A percentile compares a stretch with the other conserved stretches of the same genome.
These are phyloP conservation scores for Leucophenga maculata DNA, from an alignment of 2,888 invertebrate genomes.

Conservation along the genomic window DNA sequence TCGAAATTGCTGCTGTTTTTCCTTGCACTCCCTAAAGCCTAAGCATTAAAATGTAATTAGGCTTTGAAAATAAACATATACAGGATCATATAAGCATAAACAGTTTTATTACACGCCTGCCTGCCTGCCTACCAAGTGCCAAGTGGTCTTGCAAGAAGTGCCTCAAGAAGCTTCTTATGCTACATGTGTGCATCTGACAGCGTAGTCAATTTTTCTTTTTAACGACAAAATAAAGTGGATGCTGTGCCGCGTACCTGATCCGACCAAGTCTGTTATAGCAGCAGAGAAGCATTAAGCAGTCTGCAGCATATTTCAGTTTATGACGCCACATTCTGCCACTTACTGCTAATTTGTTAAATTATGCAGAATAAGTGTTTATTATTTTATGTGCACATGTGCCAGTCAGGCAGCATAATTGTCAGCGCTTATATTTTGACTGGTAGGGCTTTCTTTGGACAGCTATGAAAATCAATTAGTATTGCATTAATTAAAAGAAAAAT, in stretches of 20 bases:
- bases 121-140: too few relatives aligned
- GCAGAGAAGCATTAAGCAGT: too few relatives aligned
- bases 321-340: neutral
- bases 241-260: conserved; percentile 19
- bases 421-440: neutral
- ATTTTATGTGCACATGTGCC: neutral
- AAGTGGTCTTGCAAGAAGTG: too few relatives aligned
- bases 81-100: too few relatives aligned
- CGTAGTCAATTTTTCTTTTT: conserved; percentile 32
- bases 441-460: too few relatives aligned
- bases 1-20: too few relatives aligned
- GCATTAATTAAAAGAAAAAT: too few relatives aligned
- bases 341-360: conserved; percentile 18
- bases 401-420: neutral
- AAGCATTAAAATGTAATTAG: conserved; percentile 59
- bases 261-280: neutral
- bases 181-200: neutral
- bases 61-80: conserved; percentile 33
- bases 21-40: conserved; percentile 4
- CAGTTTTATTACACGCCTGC: too few relatives aligned
- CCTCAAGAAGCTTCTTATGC: conserved; percentile 18
- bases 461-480: too few relatives aligned
- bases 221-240: conserved; percentile 38
- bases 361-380: conserved; percentile 20
- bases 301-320: neutral